Evolutionary conservation across 92 coral and sea anemone genomes (phyloP).

Genomic region (Plumapathes pennacea): DNA sequence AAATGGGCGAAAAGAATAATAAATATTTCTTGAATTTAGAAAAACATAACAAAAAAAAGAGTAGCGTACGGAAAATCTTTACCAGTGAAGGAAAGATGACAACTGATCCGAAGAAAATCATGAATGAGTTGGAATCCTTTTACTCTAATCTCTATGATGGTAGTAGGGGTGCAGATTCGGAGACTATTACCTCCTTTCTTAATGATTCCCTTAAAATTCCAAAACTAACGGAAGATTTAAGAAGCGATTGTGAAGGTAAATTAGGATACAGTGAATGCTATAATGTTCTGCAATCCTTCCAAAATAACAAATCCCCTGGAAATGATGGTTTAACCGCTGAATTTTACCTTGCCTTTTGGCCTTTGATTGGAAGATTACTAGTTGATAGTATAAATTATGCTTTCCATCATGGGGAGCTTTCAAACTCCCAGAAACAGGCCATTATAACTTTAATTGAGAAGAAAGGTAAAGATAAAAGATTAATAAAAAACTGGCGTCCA

Average conservation of each 20-base stretch:
- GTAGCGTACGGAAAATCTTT: conserved; percentile 15
- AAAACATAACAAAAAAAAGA: conserved; percentile 3
- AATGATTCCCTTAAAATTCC: background rate
- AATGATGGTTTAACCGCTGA: conserved; percentile 32
- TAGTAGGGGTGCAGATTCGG: background rate
- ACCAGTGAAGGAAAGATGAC: conserved; percentile 4
- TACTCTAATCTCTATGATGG: conserved; percentile 1
- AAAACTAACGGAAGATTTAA: conserved; percentile 4
- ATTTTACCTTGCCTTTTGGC: conserved; percentile 44
- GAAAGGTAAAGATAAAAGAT: conserved; percentile 20
- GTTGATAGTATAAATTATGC: conserved; percentile 26
- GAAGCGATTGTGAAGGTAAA: conserved; percentile 12
- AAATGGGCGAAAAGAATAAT: conserved; percentile 1
- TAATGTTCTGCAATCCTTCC: conserved; percentile 10
- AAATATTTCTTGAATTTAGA: conserved; percentile 10
- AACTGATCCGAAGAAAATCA: conserved; percentile 1
- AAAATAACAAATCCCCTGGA: conserved; percentile 29
- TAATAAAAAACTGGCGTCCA: conserved; percentile 27
- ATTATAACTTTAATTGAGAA: conserved; percentile 25
- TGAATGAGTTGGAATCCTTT: conserved; percentile 2
- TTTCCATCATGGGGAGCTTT: conserved; percentile 19
- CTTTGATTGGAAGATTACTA: conserved; percentile 26
- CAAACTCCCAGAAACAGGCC: conserved; percentile 39
- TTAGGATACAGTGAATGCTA: conserved; percentile 9
- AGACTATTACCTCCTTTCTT: background rate